These are phyloP conservation scores for Poecilia gillii DNA, from an alignment of 2,797 vertebrate genomes.

Conservation along the genomic window DNA sequence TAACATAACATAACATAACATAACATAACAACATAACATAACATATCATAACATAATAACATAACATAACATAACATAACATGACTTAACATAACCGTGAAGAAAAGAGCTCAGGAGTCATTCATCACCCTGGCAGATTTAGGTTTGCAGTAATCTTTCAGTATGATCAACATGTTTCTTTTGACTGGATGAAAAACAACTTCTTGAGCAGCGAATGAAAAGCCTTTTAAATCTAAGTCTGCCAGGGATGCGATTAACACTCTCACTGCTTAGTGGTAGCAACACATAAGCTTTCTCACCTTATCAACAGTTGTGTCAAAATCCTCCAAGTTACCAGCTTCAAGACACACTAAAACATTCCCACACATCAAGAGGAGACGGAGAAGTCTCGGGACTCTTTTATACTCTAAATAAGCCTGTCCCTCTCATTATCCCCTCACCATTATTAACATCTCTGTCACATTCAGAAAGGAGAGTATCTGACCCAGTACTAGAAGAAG, in stretches of 20 bases:
- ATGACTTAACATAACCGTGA: background rate
- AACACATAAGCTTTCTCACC: constrained; percentile 53
- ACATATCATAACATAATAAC: too few species aligned
- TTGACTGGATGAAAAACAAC: background rate
- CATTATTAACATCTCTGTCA: constrained; percentile 56
- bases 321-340: constrained; percentile 38
- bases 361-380: constrained; percentile 26
- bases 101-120: background rate
- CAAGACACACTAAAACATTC: constrained; percentile 32
- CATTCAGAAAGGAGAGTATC: constrained; percentile 41
- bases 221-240: background rate
- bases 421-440: constrained; percentile 45
- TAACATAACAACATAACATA: too few species aligned
- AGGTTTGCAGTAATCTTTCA: background rate
- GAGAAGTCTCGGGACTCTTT: constrained; percentile 45
- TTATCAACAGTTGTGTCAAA: constrained; percentile 36
- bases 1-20: background rate
- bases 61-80: background rate
- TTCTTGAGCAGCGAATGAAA: background rate
- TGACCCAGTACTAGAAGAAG: constrained; percentile 65
- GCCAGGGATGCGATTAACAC: background rate
- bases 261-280: background rate
- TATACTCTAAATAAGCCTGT: constrained; percentile 57
- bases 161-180: background rate
- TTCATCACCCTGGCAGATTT: background rate